Conservation (phyloP, 2,888 invertebrate species). For the Protonemura montana region DNA sequence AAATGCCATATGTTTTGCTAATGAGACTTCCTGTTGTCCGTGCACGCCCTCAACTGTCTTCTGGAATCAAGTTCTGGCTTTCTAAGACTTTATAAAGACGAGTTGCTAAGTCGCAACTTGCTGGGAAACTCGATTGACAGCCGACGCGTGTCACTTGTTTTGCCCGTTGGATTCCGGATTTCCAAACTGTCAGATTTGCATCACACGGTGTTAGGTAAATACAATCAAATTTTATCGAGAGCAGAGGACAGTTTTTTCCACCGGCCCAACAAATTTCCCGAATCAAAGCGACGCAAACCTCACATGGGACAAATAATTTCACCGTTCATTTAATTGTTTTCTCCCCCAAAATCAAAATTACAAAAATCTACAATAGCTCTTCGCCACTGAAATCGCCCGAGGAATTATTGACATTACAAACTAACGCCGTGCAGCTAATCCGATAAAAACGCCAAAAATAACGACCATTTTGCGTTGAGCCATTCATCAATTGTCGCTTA, state of each 20-base stretch:
- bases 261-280: not conserved
- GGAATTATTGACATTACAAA: slow-evolving; percentile 7
- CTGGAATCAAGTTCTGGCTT: too few relatives aligned
- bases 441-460: slow-evolving; percentile 13
- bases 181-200: not conserved
- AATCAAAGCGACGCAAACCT: not conserved
- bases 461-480: slow-evolving; percentile 13
- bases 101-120: too few relatives aligned
- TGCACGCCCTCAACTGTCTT: too few relatives aligned
- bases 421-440: not conserved
- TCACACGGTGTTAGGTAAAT: not conserved
- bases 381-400: not conserved
- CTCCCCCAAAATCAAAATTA: slow-evolving; percentile 22
- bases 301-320: not conserved
- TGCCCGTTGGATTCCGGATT: not conserved
- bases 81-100: too few relatives aligned
- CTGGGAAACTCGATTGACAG: too few relatives aligned
- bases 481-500: slow-evolving; percentile 14
- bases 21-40: too few relatives aligned
- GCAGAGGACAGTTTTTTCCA: not conserved
- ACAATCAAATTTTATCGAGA: not conserved
- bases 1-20: too few relatives aligned
- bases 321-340: not conserved
- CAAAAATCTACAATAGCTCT: slow-evolving; percentile 19
- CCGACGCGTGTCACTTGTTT: too few relatives aligned